A percentile compares a stretch with the other conserved stretches of the same genome.
phyloP scores from a whole-genome alignment of 2,888 invertebrate genomes.

The Drosophila macrothrix region DNA sequence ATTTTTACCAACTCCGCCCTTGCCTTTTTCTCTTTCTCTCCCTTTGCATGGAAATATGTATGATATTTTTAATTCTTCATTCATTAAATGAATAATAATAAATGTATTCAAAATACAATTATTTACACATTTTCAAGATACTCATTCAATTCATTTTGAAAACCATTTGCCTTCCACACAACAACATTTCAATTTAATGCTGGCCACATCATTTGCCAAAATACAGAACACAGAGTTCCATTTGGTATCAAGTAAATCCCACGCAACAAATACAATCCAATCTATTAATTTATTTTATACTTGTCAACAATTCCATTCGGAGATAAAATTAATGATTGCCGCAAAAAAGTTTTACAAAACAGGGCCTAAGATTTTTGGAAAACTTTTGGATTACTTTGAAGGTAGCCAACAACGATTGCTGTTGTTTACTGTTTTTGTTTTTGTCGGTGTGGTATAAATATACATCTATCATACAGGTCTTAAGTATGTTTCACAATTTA shows the following conservation, averaged over 20 bases:
- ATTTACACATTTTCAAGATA: neutral
- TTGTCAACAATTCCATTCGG: constrained; percentile 50
- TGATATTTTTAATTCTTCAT: neutral
- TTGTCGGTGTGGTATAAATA: constrained; percentile 13
- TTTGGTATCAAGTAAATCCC: constrained; percentile 14
- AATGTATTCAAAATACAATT: neutral
- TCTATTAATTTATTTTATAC: constrained; percentile 67
- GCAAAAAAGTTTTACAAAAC: constrained; percentile 51
- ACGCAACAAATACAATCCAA: constrained; percentile 22
- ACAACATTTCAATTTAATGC: constrained; percentile 4
- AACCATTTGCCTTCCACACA: neutral
- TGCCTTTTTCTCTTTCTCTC: neutral
- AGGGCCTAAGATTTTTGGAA: constrained; percentile 44
- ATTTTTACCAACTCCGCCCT: neutral
- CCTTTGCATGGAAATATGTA: no score
- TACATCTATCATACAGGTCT: constrained; percentile 73
- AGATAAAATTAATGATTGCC: constrained; percentile 69
- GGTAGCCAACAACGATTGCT: constrained; percentile 23
- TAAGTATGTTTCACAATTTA: constrained; percentile 74
- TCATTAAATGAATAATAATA: neutral
- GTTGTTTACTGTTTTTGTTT: constrained; percentile 26
- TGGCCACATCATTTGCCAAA: constrained; percentile 10
- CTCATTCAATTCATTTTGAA: neutral
- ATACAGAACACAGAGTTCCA: neutral
- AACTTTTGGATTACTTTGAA: constrained; percentile 43